A percentile compares a stretch with the other conserved stretches of the same genome.
Evolutionary conservation across 2,888 invertebrate genomes (phyloP).

Genomic region (Diarsia mendica): DNA sequence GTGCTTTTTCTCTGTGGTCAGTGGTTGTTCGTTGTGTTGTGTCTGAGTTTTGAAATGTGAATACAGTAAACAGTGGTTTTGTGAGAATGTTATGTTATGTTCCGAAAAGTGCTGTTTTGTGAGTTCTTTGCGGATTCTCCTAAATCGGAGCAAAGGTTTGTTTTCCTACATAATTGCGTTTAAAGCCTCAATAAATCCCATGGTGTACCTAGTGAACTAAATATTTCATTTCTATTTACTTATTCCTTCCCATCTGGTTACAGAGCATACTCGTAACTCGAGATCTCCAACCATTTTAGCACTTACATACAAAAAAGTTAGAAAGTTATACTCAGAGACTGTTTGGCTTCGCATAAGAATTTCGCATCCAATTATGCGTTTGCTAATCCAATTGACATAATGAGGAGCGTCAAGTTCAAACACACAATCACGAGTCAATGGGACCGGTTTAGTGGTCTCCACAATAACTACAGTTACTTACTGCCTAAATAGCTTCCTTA

Average conservation of each 20-base stretch:
- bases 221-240: slow-evolving; percentile 5
- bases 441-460: slow-evolving; percentile 43
- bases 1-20: neutral
- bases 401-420: slow-evolving; percentile 54
- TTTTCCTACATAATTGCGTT: neutral
- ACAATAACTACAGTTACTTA: slow-evolving; percentile 37
- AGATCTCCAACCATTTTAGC: neutral
- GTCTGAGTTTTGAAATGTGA: neutral
- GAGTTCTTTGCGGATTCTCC: slow-evolving; percentile 71
- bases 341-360: slow-evolving; percentile 61
- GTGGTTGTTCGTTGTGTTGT: slow-evolving; percentile 14
- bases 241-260: neutral
- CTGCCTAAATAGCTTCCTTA: slow-evolving; percentile 30
- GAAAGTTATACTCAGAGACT: slow-evolving; percentile 44
- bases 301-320: slow-evolving; percentile 29
- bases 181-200: neutral
- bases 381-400: slow-evolving; percentile 66
- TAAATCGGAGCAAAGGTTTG: slow-evolving; percentile 72
- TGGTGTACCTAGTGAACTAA: neutral
- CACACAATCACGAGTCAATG: slow-evolving; percentile 25
- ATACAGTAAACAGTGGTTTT: slow-evolving; percentile 11
- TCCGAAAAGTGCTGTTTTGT: slow-evolving; percentile 78
- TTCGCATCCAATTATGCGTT: slow-evolving; percentile 64
- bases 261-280: neutral
- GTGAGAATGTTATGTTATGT: slow-evolving; percentile 64